Percentiles rank a stretch among this genome's conserved stretches.
Conservation (phyloP, 2,113 vertebrate genomes). For the Emydocephalus ijimae region DNA sequence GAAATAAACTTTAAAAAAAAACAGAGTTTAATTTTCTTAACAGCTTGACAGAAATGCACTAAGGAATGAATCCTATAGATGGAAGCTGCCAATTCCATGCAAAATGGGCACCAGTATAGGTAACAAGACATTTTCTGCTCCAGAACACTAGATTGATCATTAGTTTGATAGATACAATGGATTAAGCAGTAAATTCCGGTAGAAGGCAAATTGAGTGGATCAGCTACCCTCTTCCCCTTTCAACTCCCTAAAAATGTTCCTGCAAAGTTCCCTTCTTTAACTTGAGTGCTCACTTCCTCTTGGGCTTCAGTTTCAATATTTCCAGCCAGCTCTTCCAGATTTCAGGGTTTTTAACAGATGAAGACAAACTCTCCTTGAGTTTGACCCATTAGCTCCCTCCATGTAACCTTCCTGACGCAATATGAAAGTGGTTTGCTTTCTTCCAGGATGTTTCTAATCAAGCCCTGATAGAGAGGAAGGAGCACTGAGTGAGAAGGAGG, state of each 20-base stretch:
- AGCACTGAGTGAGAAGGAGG: not conserved
- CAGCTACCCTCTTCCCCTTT: not conserved
- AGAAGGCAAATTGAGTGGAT: not conserved
- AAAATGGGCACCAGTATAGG: conserved; percentile 76
- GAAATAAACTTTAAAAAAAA: not conserved
- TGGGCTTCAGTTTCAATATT: not conserved
- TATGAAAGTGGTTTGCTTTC: not conserved
- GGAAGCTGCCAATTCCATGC: conserved; percentile 78
- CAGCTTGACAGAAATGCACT: conserved; percentile 72
- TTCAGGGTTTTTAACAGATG: not conserved
- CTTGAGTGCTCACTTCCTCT: not conserved
- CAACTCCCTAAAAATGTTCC: not conserved
- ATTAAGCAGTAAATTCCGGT: not conserved
- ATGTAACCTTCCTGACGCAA: not conserved
- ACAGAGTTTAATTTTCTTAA: conserved; percentile 19
- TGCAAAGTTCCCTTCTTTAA: not conserved
- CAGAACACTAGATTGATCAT: not conserved
- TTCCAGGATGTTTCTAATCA: not conserved
- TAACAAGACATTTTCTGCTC: conserved; percentile 40
- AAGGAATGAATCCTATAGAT: conserved; percentile 63
- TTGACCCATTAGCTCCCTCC: not conserved
- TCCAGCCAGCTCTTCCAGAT: not conserved
- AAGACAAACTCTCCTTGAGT: not conserved
- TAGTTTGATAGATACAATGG: not conserved
- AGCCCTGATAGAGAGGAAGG: not conserved